Evolutionary conservation across 2,797 vertebrate genomes (phyloP), one percentile per base, ranked within the genome.

Genomic region (Ctenopoma multispine): DNA sequence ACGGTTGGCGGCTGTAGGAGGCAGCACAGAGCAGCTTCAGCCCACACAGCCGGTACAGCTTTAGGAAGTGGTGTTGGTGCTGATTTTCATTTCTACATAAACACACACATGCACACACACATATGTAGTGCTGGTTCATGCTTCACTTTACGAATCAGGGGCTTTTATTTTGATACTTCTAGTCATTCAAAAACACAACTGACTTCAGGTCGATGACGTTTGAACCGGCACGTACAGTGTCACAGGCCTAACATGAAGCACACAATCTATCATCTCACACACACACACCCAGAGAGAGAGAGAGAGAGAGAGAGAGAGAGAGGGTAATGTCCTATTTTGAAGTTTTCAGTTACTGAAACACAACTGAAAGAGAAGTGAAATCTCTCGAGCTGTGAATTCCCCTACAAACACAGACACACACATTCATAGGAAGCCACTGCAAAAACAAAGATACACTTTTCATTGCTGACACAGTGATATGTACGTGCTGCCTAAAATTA

Each of bases 361-460:
- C 13, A 66, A 81, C 53, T 85, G 74, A 92, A 84, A 59, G 88
- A 92, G 92, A 93, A 92, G 91, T 93, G 90, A 93, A 91, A 90
- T 83, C 65, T 71, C 75, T 72, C 4, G 23, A 79, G 76, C 51
- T 78, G 77, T 82, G 81, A 90, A 88, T 80, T 89, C 82, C 87
- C 81, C 78, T 82, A 18, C 51, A 24, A 54, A 31, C 64, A 57
- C 20, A 64, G 14, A 40, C 46, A 65, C 5, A 58, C 66, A 51
- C 13, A 36, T 21, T 23, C 51, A 65, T 18, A 47, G 7, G 11
- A 8, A 29, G 46, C 67, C 53, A 21, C 7, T 17, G 54, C 36
- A 21, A 8, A 53, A 46, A 44, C 29, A 63, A 14, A 61, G 34
- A 56, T 5, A 27, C 43, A 57, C 15, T 56, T 34, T 62, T 63